Evolutionary conservation across 2,888 invertebrate genomes (phyloP).

Genomic region (Dione juno): DNA sequence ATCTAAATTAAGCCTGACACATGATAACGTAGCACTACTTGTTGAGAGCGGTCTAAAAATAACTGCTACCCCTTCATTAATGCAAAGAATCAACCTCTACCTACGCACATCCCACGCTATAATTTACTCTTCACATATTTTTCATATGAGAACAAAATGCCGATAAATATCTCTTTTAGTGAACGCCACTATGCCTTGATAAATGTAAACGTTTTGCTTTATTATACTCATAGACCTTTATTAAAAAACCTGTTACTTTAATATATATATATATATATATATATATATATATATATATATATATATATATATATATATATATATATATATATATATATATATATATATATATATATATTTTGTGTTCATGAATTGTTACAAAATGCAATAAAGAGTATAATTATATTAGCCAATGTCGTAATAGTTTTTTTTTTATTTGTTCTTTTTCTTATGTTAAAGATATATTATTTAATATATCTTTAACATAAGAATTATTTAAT

Average conservation of each 20-base stretch:
- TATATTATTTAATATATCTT: too few relatives aligned
- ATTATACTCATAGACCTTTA: constrained; percentile 5
- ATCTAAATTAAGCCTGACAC: constrained; percentile 9
- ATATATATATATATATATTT: too few relatives aligned
- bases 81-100: constrained; percentile 32
- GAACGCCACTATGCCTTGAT: constrained; percentile 4
- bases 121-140: constrained; percentile 42
- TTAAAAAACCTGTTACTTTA: constrained; percentile 10
- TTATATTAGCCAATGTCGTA: too few relatives aligned
- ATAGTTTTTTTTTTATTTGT: too few relatives aligned
- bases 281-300: too few relatives aligned
- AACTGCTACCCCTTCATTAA: constrained; percentile 36
- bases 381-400: too few relatives aligned
- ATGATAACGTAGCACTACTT: constrained; percentile 14
- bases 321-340: too few relatives aligned
- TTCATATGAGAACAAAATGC: constrained; percentile 35
- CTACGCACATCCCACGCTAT: constrained; percentile 39
- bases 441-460: too few relatives aligned
- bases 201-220: constrained; percentile 2
- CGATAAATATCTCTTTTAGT: constrained; percentile 31
- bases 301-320: too few relatives aligned
- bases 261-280: neutral
- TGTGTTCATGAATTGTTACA: neutral
- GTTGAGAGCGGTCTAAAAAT: constrained; percentile 36
- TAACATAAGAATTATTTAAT: too few relatives aligned